A percentile compares a stretch with the other conserved stretches of the same genome.
Evolutionary conservation across 2,888 invertebrate species (phyloP).

Genomic region (Oeneis ivallda): DNA sequence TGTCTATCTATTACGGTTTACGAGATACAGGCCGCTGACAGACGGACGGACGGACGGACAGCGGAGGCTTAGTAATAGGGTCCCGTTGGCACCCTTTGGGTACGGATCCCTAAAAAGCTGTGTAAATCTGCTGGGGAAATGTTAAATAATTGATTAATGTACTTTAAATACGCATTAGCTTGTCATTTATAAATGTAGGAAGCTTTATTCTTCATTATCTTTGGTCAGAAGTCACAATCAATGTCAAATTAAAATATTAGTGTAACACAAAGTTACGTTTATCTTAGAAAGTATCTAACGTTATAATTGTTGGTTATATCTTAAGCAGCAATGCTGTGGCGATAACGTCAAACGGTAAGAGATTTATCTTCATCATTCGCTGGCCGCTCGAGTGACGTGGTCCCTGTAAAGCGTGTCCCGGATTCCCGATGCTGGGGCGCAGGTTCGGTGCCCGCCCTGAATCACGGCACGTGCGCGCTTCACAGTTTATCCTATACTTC

Average conservation of each 20-base stretch:
- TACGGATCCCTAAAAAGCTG: too few species aligned
- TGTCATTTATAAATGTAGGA: neutral
- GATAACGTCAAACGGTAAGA: slow-evolving; percentile 11
- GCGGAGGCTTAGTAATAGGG: too few species aligned
- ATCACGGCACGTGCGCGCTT: neutral
- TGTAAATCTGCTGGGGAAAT: neutral
- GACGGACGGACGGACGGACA: too few species aligned
- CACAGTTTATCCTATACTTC: too few species aligned
- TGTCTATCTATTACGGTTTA: too few species aligned
- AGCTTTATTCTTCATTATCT: neutral
- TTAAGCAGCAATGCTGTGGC: neutral
- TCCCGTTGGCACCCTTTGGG: too few species aligned
- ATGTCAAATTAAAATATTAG: slow-evolving; percentile 13
- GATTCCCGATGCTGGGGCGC: neutral
- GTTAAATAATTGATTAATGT: neutral
- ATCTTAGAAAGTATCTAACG: neutral
- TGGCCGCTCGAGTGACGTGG: too few species aligned
- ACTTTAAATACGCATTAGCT: neutral
- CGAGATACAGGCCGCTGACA: too few species aligned
- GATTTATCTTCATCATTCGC: slow-evolving; percentile 14
- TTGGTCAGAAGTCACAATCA: neutral
- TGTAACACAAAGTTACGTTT: neutral
- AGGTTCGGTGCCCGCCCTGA: slow-evolving; percentile 2
- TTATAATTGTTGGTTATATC: slow-evolving; percentile 6
- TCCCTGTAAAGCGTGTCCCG: too few species aligned